phyloP scores from a whole-genome alignment of 2,113 vertebrate genomes.

The Leucopsar rothschildi region DNA sequence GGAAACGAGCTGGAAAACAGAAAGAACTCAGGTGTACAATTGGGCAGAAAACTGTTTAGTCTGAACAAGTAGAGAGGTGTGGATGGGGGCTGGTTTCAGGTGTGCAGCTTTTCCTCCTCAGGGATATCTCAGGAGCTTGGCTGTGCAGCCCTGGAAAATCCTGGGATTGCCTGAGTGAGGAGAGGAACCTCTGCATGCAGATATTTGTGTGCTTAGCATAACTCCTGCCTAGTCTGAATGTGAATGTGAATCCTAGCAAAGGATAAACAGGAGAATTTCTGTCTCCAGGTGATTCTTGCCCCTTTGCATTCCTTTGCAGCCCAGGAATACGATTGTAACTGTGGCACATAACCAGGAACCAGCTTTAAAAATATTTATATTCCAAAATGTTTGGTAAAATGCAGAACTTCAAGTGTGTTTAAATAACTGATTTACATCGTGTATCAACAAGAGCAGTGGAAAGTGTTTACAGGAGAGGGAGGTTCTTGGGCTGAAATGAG shows the following conservation, averaged over 20 bases:
- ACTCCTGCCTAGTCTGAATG: neutral
- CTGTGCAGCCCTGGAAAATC: neutral
- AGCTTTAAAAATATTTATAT: neutral
- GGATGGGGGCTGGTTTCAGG: neutral
- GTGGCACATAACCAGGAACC: neutral
- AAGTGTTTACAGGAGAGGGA: conserved; percentile 3
- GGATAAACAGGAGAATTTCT: neutral
- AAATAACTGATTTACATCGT: neutral
- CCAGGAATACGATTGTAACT: neutral
- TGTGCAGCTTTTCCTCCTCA: neutral
- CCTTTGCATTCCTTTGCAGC: neutral
- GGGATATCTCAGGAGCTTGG: neutral
- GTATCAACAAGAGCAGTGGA: neutral
- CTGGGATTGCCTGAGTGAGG: neutral
- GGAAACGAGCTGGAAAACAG: neutral
- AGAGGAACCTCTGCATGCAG: neutral
- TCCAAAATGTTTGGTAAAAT: neutral
- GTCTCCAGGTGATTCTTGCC: neutral
- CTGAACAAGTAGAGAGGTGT: neutral
- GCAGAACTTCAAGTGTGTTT: neutral
- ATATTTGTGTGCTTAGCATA: neutral
- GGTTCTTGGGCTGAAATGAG: neutral
- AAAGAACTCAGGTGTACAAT: neutral
- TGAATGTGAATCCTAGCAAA: neutral
- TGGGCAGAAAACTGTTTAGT: neutral